phyloP scores from a whole-genome alignment of 2,888 invertebrate species.

The Neoascia interrupta region DNA sequence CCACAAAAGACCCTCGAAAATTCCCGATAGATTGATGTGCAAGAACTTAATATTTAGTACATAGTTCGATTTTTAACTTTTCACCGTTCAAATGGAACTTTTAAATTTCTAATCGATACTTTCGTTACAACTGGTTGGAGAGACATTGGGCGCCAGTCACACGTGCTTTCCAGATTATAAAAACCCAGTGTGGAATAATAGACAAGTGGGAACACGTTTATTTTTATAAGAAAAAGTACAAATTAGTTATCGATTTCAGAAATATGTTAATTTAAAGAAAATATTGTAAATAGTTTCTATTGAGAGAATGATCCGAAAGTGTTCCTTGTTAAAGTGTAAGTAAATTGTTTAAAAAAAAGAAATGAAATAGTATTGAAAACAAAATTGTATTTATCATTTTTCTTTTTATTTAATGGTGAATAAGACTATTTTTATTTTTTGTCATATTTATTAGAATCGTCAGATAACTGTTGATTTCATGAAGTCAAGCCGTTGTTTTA shows the following conservation, averaged over 20 bases:
- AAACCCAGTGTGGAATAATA: no score
- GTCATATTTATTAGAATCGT: background rate
- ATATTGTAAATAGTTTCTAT: no score
- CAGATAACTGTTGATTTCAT: no score
- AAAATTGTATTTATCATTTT: no score
- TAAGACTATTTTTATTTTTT: background rate
- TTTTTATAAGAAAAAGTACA: slow-evolving; percentile 36
- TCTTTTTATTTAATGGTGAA: no score
- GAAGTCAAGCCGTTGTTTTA: no score
- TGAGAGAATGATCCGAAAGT: slow-evolving; percentile 14
- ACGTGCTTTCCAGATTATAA: no score
- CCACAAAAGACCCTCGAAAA: slow-evolving; percentile 42
- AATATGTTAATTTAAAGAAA: slow-evolving; percentile 1
- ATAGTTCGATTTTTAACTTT: background rate
- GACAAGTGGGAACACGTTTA: no score
- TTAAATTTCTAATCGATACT: slow-evolving; percentile 8
- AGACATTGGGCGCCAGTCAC: no score
- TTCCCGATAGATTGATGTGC: slow-evolving; percentile 25
- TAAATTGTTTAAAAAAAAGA: no score
- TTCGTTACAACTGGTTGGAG: no score
- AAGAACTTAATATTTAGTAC: slow-evolving; percentile 4
- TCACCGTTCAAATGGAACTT: slow-evolving; percentile 27
- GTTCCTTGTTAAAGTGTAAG: slow-evolving; percentile 13
- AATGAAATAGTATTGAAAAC: no score
- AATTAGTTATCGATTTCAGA: slow-evolving; percentile 21